Evolutionary conservation across 2,888 invertebrate genomes (phyloP).

Genomic region (Euspilapteryx auroguttella): DNA sequence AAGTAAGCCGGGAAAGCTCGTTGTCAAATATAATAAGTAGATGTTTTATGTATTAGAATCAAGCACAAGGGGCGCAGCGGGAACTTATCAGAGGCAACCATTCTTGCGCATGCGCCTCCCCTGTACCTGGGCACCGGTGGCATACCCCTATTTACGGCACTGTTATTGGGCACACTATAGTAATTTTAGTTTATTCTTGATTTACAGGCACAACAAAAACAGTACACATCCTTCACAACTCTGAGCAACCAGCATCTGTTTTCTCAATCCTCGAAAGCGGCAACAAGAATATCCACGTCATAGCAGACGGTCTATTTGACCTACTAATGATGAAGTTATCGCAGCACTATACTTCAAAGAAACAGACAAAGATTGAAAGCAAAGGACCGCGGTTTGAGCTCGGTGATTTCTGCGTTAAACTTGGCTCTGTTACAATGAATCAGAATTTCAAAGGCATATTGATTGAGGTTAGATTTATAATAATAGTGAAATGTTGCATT

Average conservation of each 20-base stretch:
- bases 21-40: too few relatives aligned
- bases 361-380: constrained; percentile 85
- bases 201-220: constrained; percentile 71
- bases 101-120: too few relatives aligned
- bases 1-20: too few relatives aligned
- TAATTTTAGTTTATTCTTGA: too few relatives aligned
- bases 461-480: constrained; percentile 77
- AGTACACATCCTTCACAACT: constrained; percentile 93
- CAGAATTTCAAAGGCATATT: constrained; percentile 92
- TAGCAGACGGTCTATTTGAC: constrained; percentile 91
- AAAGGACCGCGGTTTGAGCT: constrained; percentile 87
- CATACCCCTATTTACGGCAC: too few relatives aligned
- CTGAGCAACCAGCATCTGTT: constrained; percentile 92
- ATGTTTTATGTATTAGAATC: too few relatives aligned
- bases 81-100: too few relatives aligned
- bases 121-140: too few relatives aligned
- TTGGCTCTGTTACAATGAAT: constrained; percentile 91
- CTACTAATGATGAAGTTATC: constrained; percentile 87
- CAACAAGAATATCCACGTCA: constrained; percentile 81
- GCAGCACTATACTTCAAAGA: constrained; percentile 85
- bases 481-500: too few relatives aligned
- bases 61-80: too few relatives aligned
- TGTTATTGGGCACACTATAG: too few relatives aligned
- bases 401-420: constrained; percentile 91
- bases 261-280: constrained; percentile 90